phyloP scores from a whole-genome alignment of 1,140 invertebrate genomes.

The Trialeurodes vaporariorum region DNA sequence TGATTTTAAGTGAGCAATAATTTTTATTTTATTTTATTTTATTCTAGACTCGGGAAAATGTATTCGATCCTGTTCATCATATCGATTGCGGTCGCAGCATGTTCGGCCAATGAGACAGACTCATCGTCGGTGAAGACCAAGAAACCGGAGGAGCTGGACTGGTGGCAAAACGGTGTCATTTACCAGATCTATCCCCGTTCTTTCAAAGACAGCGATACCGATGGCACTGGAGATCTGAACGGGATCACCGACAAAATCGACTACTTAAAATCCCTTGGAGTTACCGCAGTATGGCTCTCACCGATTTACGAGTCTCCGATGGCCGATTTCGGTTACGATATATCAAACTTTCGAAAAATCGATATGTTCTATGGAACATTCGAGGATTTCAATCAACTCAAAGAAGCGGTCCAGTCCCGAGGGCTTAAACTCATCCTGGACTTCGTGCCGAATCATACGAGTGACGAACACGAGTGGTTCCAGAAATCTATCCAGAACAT shows the following conservation, averaged over 20 bases:
- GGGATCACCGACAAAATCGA: slow-evolving; percentile 36
- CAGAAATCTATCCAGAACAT: slow-evolving; percentile 43
- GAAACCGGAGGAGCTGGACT: neutral
- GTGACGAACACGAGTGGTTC: slow-evolving; percentile 68
- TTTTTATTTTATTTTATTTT: neutral
- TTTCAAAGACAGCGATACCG: neutral
- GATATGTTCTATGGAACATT: neutral
- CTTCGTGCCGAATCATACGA: slow-evolving; percentile 76
- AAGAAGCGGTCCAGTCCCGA: slow-evolving; percentile 22
- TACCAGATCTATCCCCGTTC: neutral
- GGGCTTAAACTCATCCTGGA: slow-evolving; percentile 72
- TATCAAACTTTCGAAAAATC: slow-evolving; percentile 51
- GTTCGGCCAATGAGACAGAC: too few relatives aligned
- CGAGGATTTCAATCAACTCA: neutral
- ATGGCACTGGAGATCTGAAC: neutral
- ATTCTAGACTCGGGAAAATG: neutral
- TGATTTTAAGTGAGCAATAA: too few relatives aligned
- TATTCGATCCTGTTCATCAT: neutral
- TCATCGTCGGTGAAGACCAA: too few relatives aligned
- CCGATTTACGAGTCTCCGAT: slow-evolving; percentile 55
- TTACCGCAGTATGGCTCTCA: slow-evolving; percentile 55
- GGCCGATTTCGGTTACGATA: slow-evolving; percentile 60
- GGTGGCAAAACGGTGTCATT: neutral
- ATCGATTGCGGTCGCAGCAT: neutral
- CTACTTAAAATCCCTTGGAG: slow-evolving; percentile 50